These are phyloP conservation scores for Tortrix viridana DNA, from an alignment of 2,888 invertebrate genomes.

Conservation along the genomic window DNA sequence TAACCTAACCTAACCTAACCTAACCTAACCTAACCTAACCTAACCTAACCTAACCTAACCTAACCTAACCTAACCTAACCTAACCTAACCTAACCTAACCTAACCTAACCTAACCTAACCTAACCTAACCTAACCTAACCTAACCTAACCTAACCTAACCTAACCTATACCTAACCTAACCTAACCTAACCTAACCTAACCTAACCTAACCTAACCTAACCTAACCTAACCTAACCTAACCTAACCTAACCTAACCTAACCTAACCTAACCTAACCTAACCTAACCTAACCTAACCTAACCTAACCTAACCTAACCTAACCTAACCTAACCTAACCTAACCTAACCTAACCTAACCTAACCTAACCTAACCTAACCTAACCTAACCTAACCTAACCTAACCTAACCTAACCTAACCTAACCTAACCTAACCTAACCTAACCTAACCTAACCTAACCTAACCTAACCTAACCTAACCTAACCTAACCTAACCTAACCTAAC, in stretches of 20 bases:
- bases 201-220: constrained; percentile 33
- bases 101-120: constrained; percentile 38
- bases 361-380: constrained; percentile 24
- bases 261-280: constrained; percentile 32
- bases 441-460: constrained; percentile 27
- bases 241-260: constrained; percentile 32
- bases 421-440: constrained; percentile 32
- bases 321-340: constrained; percentile 38
- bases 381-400: constrained; percentile 10
- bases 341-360: constrained; percentile 37
- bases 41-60: constrained; percentile 40
- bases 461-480: constrained; percentile 33
- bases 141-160: constrained; percentile 41
- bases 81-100: constrained; percentile 40
- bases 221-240: constrained; percentile 37
- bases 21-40: constrained; percentile 38
- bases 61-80: constrained; percentile 40
- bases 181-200: constrained; percentile 36
- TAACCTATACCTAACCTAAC: no score
- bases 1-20: constrained; percentile 16
- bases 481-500: constrained; percentile 32
- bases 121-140: constrained; percentile 40
- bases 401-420: constrained; percentile 29
- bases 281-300: constrained; percentile 32
- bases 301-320: constrained; percentile 34